A percentile compares a stretch with the other conserved stretches of the same genome.
phyloP scores from a whole-genome alignment of 2,113 vertebrate genomes.

The Lagopus leucura region DNA sequence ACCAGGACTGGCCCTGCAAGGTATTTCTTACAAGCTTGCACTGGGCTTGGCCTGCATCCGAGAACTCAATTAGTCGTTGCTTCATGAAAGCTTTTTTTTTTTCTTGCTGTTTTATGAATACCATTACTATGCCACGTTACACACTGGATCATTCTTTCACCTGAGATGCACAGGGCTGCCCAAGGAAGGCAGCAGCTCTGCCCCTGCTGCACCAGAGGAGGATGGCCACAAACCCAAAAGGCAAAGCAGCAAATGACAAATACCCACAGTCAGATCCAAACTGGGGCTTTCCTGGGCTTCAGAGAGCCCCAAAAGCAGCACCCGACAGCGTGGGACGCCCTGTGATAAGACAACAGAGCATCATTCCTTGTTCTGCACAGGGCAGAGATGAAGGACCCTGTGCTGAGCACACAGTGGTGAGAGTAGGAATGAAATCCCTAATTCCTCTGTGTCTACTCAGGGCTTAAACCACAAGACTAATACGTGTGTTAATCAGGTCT shows the following conservation, averaged over 20 bases:
- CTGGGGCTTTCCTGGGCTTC: background rate
- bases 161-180: background rate
- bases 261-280: accelerated
- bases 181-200: accelerated
- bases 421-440: background rate
- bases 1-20: background rate
- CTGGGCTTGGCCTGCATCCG: background rate
- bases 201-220: background rate
- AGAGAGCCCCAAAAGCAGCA: background rate
- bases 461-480: background rate
- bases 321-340: accelerated
- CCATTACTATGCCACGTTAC: background rate
- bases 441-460: background rate
- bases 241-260: background rate
- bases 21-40: background rate
- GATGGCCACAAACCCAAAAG: accelerated
- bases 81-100: background rate
- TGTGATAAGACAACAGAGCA: background rate
- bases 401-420: background rate
- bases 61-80: background rate
- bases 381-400: background rate
- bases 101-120: background rate
- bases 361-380: accelerated
- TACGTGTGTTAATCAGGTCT: background rate
- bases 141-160: background rate